phyloP scores from a whole-genome alignment of 1,140 invertebrate species.

The Procambarus virginalis region DNA sequence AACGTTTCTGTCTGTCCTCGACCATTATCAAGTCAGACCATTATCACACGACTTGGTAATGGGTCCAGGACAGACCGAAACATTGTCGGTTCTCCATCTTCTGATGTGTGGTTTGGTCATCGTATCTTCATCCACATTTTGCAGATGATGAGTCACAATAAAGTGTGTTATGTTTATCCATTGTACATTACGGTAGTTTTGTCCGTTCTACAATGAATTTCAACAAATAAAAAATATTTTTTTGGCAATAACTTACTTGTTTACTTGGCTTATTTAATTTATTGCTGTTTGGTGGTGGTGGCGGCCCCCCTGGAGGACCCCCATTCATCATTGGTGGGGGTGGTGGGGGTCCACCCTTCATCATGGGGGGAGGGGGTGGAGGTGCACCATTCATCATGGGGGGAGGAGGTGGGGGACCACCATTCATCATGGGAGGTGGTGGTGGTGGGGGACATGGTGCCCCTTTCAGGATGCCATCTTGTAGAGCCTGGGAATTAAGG shows the following conservation, averaged over 20 bases:
- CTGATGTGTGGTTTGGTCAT: too few species aligned
- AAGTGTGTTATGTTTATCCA: too few species aligned
- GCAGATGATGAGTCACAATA: too few species aligned
- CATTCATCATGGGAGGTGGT: slow-evolving; percentile 72
- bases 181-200: too few species aligned
- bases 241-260: slow-evolving; percentile 19
- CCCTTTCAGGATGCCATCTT: slow-evolving; percentile 21
- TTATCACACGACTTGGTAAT: too few species aligned
- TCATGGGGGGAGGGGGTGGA: slow-evolving; percentile 69
- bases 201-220: too few species aligned
- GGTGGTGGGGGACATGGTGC: slow-evolving; percentile 48
- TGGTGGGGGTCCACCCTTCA: slow-evolving; percentile 68
- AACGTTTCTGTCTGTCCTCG: too few species aligned
- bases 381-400: slow-evolving; percentile 76
- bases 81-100: too few species aligned
- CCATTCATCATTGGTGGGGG: slow-evolving; percentile 59
- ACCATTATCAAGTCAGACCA: too few species aligned
- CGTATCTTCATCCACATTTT: too few species aligned
- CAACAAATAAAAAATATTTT: background rate
- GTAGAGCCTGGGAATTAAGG: background rate
- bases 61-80: too few species aligned
- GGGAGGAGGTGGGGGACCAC: slow-evolving; percentile 63
- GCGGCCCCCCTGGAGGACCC: background rate
- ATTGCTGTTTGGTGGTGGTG: slow-evolving; percentile 1
- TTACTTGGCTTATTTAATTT: slow-evolving; percentile 19